Evolutionary conservation across 1,140 invertebrate species (phyloP).

Genomic region (Eupristina koningsbergeri): DNA sequence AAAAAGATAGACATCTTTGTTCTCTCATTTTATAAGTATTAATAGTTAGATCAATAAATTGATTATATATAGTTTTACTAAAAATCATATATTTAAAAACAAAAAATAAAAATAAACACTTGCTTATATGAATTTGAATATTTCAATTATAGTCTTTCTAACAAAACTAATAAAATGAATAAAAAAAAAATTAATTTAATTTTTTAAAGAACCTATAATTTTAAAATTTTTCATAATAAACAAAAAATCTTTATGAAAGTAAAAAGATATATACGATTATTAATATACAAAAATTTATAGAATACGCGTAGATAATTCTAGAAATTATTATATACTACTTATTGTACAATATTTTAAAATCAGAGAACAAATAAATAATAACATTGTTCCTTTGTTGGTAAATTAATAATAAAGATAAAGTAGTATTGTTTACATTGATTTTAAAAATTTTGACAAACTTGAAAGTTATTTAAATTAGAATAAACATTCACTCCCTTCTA

Average conservation of each 20-base stretch:
- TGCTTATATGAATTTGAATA: not conserved
- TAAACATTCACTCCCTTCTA: not conserved
- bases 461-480: not conserved
- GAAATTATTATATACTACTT: no score
- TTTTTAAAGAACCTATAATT: not conserved
- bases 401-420: not conserved
- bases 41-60: not conserved
- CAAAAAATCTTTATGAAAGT: not conserved
- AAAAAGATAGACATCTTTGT: not conserved
- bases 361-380: no score
- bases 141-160: no score
- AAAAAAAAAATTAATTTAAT: no score
- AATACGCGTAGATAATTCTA: no score
- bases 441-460: not conserved
- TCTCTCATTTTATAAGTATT: not conserved
- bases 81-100: not conserved
- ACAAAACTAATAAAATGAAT: no score
- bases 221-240: not conserved
- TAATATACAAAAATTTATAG: not conserved
- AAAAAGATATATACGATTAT: not conserved
- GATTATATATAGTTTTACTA: not conserved
- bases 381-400: no score
- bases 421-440: not conserved
- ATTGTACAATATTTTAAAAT: no score
- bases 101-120: not conserved